Conservation (phyloP, 2,113 vertebrate species). For the Strix aluco region DNA sequence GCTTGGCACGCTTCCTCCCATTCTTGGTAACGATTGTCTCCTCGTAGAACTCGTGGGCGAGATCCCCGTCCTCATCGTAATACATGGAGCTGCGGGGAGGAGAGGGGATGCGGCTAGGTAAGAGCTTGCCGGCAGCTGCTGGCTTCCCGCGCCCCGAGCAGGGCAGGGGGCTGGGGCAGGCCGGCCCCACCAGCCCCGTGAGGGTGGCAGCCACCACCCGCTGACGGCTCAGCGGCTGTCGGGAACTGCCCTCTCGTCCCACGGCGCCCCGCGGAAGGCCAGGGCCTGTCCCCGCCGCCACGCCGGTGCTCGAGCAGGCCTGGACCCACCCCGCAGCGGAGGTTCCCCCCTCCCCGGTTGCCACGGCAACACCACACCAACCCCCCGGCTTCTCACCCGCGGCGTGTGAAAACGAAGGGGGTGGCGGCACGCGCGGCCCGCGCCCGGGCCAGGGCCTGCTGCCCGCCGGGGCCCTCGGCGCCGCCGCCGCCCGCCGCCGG, state of each 20-base stretch:
- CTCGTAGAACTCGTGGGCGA: conserved; percentile 98
- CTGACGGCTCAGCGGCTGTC: not conserved
- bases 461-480: conserved; percentile 68
- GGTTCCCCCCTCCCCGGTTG: not conserved
- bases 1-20: conserved; percentile 92
- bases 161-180: not conserved
- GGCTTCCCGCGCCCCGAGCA: not conserved
- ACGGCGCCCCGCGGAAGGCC: not conserved
- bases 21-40: conserved; percentile 97
- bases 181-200: not conserved
- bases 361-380: not conserved
- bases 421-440: conserved; percentile 80
- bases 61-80: conserved; percentile 96
- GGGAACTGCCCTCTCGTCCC: not conserved
- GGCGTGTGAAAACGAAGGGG: conserved; percentile 90
- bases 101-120: not conserved
- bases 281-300: not conserved
- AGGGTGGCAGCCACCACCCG: not conserved
- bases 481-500: conserved; percentile 77
- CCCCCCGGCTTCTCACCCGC: conserved; percentile 77
- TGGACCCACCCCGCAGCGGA: not conserved
- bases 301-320: not conserved
- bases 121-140: not conserved
- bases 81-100: conserved; percentile 87
- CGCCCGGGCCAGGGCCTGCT: conserved; percentile 84